These are phyloP conservation scores for Sphenopsis melanotis DNA, from an alignment of 2,797 vertebrate genomes.

Conservation along the genomic window DNA sequence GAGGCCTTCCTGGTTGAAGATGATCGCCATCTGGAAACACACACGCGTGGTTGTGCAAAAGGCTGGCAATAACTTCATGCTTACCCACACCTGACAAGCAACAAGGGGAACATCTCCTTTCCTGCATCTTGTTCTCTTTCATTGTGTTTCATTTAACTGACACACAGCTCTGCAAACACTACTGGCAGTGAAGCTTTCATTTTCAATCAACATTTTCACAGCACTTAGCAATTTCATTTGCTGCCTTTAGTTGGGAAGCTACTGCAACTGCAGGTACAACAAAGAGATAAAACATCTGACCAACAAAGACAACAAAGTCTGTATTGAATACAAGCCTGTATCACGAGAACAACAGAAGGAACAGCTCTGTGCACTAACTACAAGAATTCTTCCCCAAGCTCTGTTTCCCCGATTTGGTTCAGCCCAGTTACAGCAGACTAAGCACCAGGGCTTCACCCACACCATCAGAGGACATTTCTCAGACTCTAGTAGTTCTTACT, in stretches of 20 bases:
- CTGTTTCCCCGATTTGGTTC: neutral
- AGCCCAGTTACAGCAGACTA: neutral
- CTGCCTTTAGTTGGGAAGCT: neutral
- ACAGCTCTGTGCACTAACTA: neutral
- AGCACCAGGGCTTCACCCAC: neutral
- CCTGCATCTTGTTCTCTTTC: neutral
- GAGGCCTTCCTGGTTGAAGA: constrained; percentile 95
- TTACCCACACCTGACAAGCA: neutral
- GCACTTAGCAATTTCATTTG: neutral
- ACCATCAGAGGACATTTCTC: neutral
- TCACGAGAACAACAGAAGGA: neutral
- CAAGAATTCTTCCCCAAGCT: neutral
- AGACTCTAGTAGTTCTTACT: neutral
- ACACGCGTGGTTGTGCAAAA: neutral
- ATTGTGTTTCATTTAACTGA: neutral
- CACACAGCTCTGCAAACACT: neutral
- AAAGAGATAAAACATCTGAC: neutral
- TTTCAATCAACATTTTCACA: neutral
- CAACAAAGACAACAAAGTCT: neutral
- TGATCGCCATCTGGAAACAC: constrained; percentile 91
- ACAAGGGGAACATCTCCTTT: neutral
- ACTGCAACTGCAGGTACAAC: neutral
- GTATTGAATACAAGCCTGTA: neutral
- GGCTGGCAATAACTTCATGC: neutral
- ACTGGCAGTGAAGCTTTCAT: neutral